Evolutionary conservation across 2,797 vertebrate genomes (phyloP).

Genomic region (Centroberyx gerrardi): DNA sequence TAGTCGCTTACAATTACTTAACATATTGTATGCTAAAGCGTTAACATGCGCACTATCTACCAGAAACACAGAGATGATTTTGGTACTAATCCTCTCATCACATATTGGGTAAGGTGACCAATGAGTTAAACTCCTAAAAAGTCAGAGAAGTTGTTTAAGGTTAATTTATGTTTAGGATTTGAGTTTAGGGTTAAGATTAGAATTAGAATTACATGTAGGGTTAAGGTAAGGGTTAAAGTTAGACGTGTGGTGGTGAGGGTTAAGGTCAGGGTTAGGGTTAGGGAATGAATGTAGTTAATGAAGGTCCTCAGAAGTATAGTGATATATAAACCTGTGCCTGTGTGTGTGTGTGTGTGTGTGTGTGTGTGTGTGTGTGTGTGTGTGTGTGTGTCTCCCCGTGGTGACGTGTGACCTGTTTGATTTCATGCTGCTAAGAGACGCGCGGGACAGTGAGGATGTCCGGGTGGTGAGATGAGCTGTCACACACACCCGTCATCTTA

Average conservation of each 20-base stretch:
- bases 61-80: no score
- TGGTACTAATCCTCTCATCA: no score
- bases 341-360: background rate
- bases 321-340: background rate
- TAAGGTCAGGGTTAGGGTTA: background rate
- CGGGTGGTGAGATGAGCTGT: slow-evolving; percentile 75
- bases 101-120: no score
- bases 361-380: background rate
- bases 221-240: background rate
- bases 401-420: slow-evolving; percentile 63
- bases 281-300: background rate
- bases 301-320: background rate
- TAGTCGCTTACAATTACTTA: no score
- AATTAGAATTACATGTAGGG: no score
- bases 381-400: background rate
- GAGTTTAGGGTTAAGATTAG: no score
- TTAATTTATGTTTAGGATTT: no score
- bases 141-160: no score
- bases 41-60: no score
- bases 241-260: no score
- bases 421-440: slow-evolving; percentile 65
- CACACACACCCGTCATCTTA: slow-evolving; percentile 69
- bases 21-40: no score
- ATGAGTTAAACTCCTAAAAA: no score
- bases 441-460: slow-evolving; percentile 63